Base-by-base conservation (phyloP, 2,113 vertebrate genomes). In the Sinocyclocheilus rhinocerous region DNA sequence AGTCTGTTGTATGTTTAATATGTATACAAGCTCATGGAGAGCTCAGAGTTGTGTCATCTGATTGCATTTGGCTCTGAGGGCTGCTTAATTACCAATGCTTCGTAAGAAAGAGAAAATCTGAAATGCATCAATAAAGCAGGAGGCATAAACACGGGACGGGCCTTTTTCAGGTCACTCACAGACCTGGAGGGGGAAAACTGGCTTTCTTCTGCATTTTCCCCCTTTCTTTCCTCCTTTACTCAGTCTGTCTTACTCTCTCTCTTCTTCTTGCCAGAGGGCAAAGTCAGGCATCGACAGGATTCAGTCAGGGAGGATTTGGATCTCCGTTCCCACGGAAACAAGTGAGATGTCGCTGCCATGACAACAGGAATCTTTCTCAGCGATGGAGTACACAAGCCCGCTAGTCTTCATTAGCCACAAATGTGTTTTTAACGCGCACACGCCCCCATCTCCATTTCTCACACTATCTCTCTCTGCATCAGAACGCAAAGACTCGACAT, bases 241-340 rank as follows among this genome's bases (percentile, higher is more conserved):
- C 57, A 13, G 16, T 75, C 75, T 39, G 48, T 69, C 83, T 81
- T 75, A 89, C 87, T 72, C 78, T 81, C 76, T 24, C 33, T 70
- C 69, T 55, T 84, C 81, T 76, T 86, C 85, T 83, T 76, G 87
- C 93, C 91, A 86, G 79, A 92, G 91, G 92, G 91, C 91, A 92
- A 93, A 94, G 92, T 93, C 89, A 85, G 93, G 89, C 91, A 92
- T 93, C 94, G 93, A 94, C 91, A 92, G 94, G 92, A 94, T 94
- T 94, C 93, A 92, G 90, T 91, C 90, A 50, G 85, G 57, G 81
- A 86, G 81, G 84, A 84, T 88, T 85, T 87, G 84, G 76, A 83
- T 85, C 22, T 52, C 84, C 57, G 93, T 95, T 95, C 93, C 94
- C 94, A 94, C 92, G 88, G 95, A 94, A 94, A 94, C 93, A 72